These are phyloP conservation scores for Oreochromis spilurus DNA, from an alignment of 2,113 vertebrate species.

Conservation along the genomic window DNA sequence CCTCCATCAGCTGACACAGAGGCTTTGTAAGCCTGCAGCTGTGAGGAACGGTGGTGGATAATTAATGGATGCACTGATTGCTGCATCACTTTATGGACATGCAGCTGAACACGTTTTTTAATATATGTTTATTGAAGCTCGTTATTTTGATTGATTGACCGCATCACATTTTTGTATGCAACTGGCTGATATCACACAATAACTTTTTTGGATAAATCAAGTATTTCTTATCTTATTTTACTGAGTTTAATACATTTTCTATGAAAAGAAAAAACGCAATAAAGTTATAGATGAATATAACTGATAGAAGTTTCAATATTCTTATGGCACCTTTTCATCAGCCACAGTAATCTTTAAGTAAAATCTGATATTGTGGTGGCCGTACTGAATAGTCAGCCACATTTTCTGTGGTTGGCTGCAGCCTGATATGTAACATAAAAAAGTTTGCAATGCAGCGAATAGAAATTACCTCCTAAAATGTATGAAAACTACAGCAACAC, in stretches of 20 bases:
- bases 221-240: background rate
- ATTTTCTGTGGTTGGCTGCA: background rate
- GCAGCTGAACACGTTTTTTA: background rate
- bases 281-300: background rate
- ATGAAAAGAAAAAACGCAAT: background rate
- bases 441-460: background rate
- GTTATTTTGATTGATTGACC: background rate
- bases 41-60: background rate
- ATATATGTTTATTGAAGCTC: background rate
- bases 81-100: too few species aligned
- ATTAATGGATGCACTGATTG: background rate
- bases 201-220: background rate
- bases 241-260: background rate
- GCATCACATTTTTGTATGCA: background rate
- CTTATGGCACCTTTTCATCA: background rate
- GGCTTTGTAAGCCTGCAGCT: background rate
- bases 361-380: rapidly evolving
- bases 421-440: background rate
- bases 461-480: background rate
- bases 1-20: background rate
- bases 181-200: too few species aligned
- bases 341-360: rapidly evolving
- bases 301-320: background rate
- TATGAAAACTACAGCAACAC: background rate
- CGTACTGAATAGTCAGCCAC: background rate